These are phyloP conservation scores for Sinonovacula constricta DNA, from an alignment of 1,140 invertebrate species.

Conservation along the genomic window DNA sequence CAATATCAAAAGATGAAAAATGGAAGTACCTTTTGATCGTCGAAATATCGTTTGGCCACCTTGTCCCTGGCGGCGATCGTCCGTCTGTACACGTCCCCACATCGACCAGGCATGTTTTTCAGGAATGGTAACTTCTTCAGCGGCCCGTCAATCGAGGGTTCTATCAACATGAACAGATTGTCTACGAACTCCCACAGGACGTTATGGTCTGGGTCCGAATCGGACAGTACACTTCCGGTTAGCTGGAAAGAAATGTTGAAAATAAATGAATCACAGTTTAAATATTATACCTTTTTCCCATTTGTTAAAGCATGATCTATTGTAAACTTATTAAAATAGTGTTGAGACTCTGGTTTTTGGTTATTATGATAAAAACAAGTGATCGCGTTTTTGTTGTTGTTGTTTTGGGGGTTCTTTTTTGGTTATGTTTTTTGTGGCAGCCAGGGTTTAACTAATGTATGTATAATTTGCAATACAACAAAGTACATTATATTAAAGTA, in stretches of 20 bases:
- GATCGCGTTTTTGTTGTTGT: no score
- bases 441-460: no score
- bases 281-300: no score
- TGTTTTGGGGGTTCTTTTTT: no score
- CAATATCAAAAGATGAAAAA: neutral
- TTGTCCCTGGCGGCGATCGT: conserved; percentile 11
- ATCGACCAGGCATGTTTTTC: neutral
- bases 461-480: no score
- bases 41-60: conserved; percentile 7
- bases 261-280: no score
- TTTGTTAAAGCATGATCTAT: no score
- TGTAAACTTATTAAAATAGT: no score
- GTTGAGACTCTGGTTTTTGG: no score
- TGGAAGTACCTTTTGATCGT: conserved; percentile 8
- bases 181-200: conserved; percentile 16
- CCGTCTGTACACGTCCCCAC: conserved; percentile 2
- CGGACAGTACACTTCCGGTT: neutral
- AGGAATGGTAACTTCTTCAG: conserved; percentile 1
- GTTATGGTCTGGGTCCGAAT: neutral
- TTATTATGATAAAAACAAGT: no score
- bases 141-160: conserved; percentile 2
- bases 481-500: no score
- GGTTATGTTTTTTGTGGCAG: no score
- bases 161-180: neutral
- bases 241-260: conserved; percentile 18